Base-by-base conservation (phyloP, 30 jellyfish, hydroid and myxozoan species). In the Aurelia sp. region DNA sequence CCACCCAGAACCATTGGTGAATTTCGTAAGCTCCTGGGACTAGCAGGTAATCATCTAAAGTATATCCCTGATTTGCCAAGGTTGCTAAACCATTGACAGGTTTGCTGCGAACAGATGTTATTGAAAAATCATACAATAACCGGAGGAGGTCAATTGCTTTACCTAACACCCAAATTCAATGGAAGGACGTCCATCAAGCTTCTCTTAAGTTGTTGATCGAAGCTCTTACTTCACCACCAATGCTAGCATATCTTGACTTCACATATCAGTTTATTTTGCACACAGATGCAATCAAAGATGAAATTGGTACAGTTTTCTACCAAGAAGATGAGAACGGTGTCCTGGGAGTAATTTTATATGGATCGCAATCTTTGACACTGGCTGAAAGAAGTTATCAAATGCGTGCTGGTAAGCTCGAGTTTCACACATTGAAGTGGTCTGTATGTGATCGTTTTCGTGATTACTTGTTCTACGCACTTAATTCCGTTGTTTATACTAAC, bases 11-110 rank as follows among this genome's bases (percentile, higher is more conserved):
- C 77, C 48, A 82, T 76, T 0, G 90, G 80, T 18, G 96, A 76
- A 21, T 63, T 66, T 47, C 65, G 96, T 12, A 23, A 77, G 41
- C 23, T 86, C 15, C 30, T 86, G 60, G 96, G 86, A 3, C 73
- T 86, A 1, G 20, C 76, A 11, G 79, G 86, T 10, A 76, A 76
- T 60, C 51, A 85, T 59, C 85, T 85, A 44, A 19, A 64, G 23
- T 41, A 78, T 48, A 86, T 86, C 41, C 79, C 62, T 35, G 66
- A 16, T 76, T 85, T 59, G 50, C 96, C 13, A 23, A 64, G 31
- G 66, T 86, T 21, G 96, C 90, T 23, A 86, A 86, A 51, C 91
- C 90, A 11, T 0, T 86, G 74, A 17, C 30, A 37, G 96, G 75
- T 30, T 55, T 86, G 81, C 64, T 79, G 89, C 30, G 4, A 23